Base-by-base conservation (phyloP, 1,140 invertebrate species). In the Neoseiulus cucumeris region DNA sequence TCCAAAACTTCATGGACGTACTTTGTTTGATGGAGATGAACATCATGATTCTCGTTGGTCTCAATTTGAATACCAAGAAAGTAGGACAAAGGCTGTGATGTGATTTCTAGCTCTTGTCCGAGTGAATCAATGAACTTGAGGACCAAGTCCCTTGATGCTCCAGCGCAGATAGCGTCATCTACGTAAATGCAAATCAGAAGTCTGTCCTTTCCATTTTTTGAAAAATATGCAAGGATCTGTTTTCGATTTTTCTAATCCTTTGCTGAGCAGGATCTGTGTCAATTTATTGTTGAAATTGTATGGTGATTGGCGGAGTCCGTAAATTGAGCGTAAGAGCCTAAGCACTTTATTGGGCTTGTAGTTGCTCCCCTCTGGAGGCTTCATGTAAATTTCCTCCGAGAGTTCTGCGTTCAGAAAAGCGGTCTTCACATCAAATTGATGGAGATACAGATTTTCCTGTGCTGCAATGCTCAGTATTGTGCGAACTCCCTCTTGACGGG, bases 61-160 rank as follows among this genome's bases (percentile, higher is more conserved):
- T 30, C 17, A 20, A 68, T 66, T 33, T 66, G n/a, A 1, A 68
- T 68, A 9, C 67, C 67, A 1, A 67, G 7, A 20, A 25, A 66
- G 14, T 42, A 65, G 2, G 55, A 42, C 20, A 25, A 65, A n/a
- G 64, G 6, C 6, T 29, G 22, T 4, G 17, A n/a, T 28, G 45
- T 70, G 7, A 74, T 69, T 66, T 72, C 59, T 45, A 74, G 73
- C 42, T 68, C 22, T 66, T 55, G 4, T 9, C 18, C 18, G 6
- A 42, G 18, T 6, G 17, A 17, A n/a, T 28, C 25, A 17, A 66
- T 25, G 17, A 69, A 59, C n/a, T 66, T 7, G 17, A 68, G 59
- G 44, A 74, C 67, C 42, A 67, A 68, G n/a, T 64, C 64, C 30
- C 33, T 30, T 30, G 66, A 44, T 22, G 44, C 51, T 2, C 68